Percentiles rank a stretch among this genome's conserved stretches.
Conservation (phyloP, 2,888 invertebrate genomes). For the Heliconius cydno region DNA sequence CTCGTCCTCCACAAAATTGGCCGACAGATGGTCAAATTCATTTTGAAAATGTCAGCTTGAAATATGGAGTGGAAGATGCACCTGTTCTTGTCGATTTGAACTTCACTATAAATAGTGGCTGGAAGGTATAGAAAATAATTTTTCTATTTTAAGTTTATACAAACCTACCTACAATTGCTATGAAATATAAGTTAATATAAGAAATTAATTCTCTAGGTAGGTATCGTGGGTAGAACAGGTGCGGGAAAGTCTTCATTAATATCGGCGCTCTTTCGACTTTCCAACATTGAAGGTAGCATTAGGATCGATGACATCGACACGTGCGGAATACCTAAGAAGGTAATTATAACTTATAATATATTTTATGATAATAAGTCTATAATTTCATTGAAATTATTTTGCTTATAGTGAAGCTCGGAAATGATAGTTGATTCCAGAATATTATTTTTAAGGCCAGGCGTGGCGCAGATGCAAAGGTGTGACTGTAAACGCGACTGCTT, state of each 20-base stretch:
- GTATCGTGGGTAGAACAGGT: conserved; percentile 92
- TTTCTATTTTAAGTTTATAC: neutral
- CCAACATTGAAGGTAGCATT: conserved; percentile 87
- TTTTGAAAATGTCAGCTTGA: conserved; percentile 87
- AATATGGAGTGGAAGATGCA: conserved; percentile 87
- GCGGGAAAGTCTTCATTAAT: conserved; percentile 93
- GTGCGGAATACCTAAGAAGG: conserved; percentile 83
- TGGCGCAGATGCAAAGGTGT: no score
- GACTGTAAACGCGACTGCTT: no score
- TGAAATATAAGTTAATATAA: neutral
- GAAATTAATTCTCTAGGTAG: conserved; percentile 78
- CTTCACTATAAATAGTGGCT: conserved; percentile 83
- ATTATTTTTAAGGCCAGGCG: neutral
- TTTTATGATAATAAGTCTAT: neutral
- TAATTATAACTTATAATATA: conserved; percentile 48
- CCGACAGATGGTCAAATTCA: conserved; percentile 86
- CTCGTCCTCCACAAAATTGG: conserved; percentile 84
- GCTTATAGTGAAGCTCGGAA: neutral
- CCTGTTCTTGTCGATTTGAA: conserved; percentile 89
- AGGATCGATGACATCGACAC: conserved; percentile 88
- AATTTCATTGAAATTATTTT: neutral
- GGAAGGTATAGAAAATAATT: conserved; percentile 74
- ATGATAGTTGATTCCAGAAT: neutral
- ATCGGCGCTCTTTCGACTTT: conserved; percentile 89
- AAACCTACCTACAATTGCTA: no score